Evolutionary conservation across 2,113 vertebrate species (phyloP).

Genomic region (Cheilinus undulatus): DNA sequence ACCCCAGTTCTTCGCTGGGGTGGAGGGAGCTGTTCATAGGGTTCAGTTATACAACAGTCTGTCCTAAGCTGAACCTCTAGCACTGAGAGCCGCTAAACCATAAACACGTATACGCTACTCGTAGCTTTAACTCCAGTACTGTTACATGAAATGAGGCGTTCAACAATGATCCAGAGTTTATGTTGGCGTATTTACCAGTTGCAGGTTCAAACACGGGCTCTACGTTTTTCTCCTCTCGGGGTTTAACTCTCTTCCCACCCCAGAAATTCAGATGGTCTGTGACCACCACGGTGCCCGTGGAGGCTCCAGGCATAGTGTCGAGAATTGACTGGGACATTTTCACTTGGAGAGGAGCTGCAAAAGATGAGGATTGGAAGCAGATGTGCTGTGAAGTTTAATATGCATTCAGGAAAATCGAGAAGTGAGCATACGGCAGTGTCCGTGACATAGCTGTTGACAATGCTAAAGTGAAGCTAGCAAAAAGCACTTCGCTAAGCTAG

Average conservation of each 20-base stretch:
- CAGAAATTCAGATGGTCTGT: conserved; percentile 90
- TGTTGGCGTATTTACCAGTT: conserved; percentile 82
- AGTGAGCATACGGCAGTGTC: no score
- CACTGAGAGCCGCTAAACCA: no score
- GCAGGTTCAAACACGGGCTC: conserved; percentile 92
- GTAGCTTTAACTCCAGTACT: no score
- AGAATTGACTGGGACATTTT: conserved; percentile 76
- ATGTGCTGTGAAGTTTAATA: no score
- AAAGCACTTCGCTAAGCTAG: not conserved
- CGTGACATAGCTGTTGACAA: not conserved
- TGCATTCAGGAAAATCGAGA: no score
- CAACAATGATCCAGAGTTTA: no score
- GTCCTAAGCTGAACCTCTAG: not conserved
- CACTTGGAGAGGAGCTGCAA: not conserved
- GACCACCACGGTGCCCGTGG: conserved; percentile 81
- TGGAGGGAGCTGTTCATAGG: no score
- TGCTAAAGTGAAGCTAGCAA: not conserved
- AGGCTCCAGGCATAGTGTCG: conserved; percentile 70
- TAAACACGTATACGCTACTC: no score
- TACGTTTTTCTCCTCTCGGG: conserved; percentile 69
- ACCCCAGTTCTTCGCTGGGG: no score
- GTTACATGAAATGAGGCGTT: no score
- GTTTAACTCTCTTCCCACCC: conserved; percentile 84
- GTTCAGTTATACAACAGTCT: not conserved
- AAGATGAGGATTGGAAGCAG: not conserved